phyloP scores from a whole-genome alignment of 92 coral and sea anemone species.

The Porites divaricata region DNA sequence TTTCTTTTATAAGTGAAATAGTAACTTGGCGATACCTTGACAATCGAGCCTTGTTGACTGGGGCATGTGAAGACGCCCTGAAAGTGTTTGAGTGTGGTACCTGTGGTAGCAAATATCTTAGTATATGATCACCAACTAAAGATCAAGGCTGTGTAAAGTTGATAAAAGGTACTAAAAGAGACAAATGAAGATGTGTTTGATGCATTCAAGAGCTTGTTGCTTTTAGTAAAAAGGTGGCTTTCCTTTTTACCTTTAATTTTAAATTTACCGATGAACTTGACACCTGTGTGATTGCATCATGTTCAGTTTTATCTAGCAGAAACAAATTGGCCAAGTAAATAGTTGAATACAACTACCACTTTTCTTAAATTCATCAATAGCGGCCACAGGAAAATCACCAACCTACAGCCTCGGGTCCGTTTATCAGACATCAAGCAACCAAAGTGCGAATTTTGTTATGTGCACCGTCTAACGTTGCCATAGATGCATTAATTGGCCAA shows the following conservation, averaged over 20 bases:
- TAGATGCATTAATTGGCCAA: conserved; percentile 84
- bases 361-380: background rate
- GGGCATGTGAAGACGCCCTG: too few relatives aligned
- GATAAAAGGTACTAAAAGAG: background rate
- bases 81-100: too few relatives aligned
- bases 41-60: too few relatives aligned
- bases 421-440: conserved; percentile 26
- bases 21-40: too few relatives aligned
- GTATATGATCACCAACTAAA: background rate
- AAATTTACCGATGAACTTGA: background rate
- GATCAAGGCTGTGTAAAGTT: background rate
- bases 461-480: conserved; percentile 95
- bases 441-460: conserved; percentile 70
- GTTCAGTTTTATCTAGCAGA: too few relatives aligned
- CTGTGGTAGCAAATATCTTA: background rate
- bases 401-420: conserved; percentile 2
- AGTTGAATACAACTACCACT: background rate
- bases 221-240: too few relatives aligned
- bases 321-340: too few relatives aligned
- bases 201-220: background rate
- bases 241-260: background rate
- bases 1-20: too few relatives aligned
- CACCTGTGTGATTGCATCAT: too few relatives aligned
- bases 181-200: background rate
- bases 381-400: conserved; percentile 6